phyloP scores from a whole-genome alignment of 2,797 vertebrate species.

The Halcyon leucocephala region DNA sequence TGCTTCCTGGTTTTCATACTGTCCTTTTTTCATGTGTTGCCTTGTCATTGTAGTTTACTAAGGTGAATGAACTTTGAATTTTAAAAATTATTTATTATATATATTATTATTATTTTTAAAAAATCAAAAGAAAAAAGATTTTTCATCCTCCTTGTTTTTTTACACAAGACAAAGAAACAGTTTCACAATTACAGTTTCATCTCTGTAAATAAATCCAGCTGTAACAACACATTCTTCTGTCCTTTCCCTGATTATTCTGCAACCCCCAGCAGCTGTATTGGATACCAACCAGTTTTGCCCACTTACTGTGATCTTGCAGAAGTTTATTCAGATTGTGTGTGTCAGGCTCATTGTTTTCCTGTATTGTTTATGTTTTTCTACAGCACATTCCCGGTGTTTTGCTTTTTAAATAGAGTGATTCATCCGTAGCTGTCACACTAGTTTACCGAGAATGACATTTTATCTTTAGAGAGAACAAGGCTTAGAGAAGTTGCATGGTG shows the following conservation, averaged over 20 bases:
- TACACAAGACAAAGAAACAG: background rate
- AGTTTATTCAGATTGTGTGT: background rate
- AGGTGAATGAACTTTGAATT: background rate
- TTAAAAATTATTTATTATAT: background rate
- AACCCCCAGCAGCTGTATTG: background rate
- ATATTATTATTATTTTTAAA: too few relatives aligned
- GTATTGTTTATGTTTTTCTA: background rate
- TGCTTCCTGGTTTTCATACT: background rate
- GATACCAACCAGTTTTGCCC: background rate
- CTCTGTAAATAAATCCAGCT: background rate
- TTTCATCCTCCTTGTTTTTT: background rate
- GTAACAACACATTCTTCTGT: background rate
- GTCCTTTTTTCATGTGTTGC: background rate
- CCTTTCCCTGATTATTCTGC: background rate
- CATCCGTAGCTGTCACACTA: background rate
- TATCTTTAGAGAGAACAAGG: constrained; percentile 4
- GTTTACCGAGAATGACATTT: constrained; percentile 20
- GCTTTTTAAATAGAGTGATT: background rate
- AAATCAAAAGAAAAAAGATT: too few relatives aligned
- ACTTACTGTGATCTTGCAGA: background rate
- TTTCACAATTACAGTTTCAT: background rate
- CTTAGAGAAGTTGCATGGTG: background rate
- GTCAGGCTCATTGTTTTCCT: background rate
- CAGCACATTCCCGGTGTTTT: background rate
- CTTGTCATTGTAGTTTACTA: background rate